Percentiles rank a stretch among this genome's conserved stretches.
Conservation (phyloP, 2,797 vertebrate species). For the Clarias laeviceps region DNA sequence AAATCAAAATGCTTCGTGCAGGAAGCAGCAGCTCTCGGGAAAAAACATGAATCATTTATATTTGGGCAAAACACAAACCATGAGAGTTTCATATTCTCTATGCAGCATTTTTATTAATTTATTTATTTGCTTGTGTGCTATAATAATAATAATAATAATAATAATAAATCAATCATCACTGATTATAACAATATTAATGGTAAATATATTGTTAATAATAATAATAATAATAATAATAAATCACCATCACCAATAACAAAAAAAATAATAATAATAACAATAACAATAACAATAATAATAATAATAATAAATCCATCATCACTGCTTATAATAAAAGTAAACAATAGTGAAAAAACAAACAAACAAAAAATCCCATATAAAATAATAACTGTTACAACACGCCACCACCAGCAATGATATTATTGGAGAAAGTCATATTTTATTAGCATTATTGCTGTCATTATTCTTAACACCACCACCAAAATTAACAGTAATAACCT, state of each 20-base stretch:
- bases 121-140: background rate
- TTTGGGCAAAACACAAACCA: background rate
- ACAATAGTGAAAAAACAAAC: no score
- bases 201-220: no score
- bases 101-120: background rate
- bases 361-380: no score
- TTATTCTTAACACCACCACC: background rate
- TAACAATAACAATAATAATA: background rate
- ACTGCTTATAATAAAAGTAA: no score
- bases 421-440: no score
- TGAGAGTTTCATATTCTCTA: background rate
- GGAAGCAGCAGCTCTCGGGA: background rate
- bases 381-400: no score
- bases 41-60: background rate
- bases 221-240: no score
- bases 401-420: no score
- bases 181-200: no score
- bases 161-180: background rate
- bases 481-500: background rate
- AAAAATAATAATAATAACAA: no score
- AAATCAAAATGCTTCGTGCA: background rate
- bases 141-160: background rate
- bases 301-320: background rate
- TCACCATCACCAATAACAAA: no score
- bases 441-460: no score